These are phyloP conservation scores for Trachelus tabidus DNA, from an alignment of 2,888 invertebrate genomes.

Conservation along the genomic window DNA sequence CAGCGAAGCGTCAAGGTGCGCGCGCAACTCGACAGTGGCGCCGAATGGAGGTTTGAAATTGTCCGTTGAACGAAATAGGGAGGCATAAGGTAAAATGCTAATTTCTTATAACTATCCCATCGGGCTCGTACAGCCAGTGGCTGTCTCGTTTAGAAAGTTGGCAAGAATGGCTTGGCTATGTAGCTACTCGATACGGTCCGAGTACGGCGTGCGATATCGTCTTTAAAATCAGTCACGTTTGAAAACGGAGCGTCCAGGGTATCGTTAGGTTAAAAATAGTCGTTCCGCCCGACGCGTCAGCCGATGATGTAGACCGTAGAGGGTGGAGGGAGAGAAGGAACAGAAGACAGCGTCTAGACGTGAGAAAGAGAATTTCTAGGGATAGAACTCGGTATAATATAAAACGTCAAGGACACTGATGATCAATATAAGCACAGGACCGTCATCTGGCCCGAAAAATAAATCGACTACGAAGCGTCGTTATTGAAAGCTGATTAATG, in stretches of 20 bases:
- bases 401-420: not conserved
- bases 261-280: not conserved
- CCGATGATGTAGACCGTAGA: not conserved
- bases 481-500: not conserved
- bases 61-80: not conserved
- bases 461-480: slow-evolving; percentile 1
- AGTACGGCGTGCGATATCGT: not conserved
- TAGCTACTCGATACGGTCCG: not conserved
- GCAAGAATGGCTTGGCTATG: not conserved
- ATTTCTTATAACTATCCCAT: not conserved
- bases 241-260: not conserved
- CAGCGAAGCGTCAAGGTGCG: not conserved
- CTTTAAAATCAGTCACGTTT: not conserved
- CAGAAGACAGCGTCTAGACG: not conserved
- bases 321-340: not conserved
- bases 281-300: not conserved
- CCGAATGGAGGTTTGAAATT: not conserved
- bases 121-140: not conserved
- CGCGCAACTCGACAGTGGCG: not conserved
- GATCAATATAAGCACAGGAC: not conserved
- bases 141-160: not conserved
- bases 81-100: not conserved
- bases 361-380: not conserved
- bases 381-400: not conserved
- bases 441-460: not conserved